Evolutionary conservation across 2,113 vertebrate genomes (phyloP), one percentile per base, ranked within the genome.

Genomic region (Myanophis thanlyinensis): DNA sequence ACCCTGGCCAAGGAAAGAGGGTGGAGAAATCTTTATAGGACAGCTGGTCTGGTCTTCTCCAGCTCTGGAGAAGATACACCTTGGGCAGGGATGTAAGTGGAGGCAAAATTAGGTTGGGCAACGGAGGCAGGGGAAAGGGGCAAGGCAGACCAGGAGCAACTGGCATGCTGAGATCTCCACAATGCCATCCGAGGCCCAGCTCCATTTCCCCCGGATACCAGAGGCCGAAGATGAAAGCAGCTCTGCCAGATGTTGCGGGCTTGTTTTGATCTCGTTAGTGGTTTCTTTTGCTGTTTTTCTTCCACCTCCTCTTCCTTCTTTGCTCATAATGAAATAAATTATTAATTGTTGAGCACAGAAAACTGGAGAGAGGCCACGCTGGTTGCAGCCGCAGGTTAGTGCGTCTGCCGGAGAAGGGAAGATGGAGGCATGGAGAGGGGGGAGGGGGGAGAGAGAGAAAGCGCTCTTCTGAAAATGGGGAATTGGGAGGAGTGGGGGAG

Each of bases 201-300:
- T 3, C 51, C 95, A 96, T 96, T 96, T 96, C 95, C 95, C 62
- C 0, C 84, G 92, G 94, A 93, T 0, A 95, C 95, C 95, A 30
- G 0, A 95, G 93, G 96, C 95, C 10, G 91, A 94, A 40, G 95
- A 97, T 97, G 96, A 97, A 97, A 97, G 96, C 96, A 95, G 90
- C 91, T 93, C 95, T 95, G 95, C 94, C 96, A 97, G 97, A 96
- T 97, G 97, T 97, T 97, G 95, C 92, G 95, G 95, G 94, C 95
- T 96, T 96, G 95, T 97, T 97, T 97, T 96, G 96, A 96, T 96
- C 96, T 97, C 96, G 95, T 96, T 96, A 97, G 96, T 95, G 2
- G 92, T 94, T 96, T 96, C 95, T 94, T 96, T 96, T 95, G 4
- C 27, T 51, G 23, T 27, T 27, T 27, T 25, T 10, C 23, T 18